phyloP scores from a whole-genome alignment of 1,140 invertebrate genomes.

The Psix sp. region DNA sequence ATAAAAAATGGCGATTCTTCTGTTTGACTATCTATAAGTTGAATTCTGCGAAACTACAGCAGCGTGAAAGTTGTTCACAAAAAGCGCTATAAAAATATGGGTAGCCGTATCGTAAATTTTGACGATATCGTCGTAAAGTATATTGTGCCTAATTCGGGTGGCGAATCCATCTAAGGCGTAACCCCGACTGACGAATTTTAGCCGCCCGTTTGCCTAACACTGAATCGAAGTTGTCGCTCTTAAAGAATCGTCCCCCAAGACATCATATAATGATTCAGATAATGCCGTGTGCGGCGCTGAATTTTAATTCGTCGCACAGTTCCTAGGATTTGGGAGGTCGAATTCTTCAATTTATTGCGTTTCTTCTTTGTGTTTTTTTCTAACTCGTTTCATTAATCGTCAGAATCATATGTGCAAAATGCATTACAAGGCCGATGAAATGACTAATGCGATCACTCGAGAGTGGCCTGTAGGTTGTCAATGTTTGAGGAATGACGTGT shows the following conservation, averaged over 20 bases:
- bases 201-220: background rate
- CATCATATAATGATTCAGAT: too few species aligned
- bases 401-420: constrained; percentile 9
- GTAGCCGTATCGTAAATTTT: constrained; percentile 23
- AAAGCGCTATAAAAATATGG: constrained; percentile 11
- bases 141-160: constrained; percentile 22
- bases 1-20: too few species aligned
- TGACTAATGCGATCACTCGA: constrained; percentile 20
- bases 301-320: background rate
- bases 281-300: too few species aligned
- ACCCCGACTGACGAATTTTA: constrained; percentile 22
- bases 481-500: constrained; percentile 10
- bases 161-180: constrained; percentile 7
- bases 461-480: too few species aligned
- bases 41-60: too few species aligned
- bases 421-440: constrained; percentile 2
- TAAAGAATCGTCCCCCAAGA: background rate
- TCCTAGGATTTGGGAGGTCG: constrained; percentile 29
- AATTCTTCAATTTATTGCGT: constrained; percentile 19
- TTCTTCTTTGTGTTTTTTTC: constrained; percentile 17
- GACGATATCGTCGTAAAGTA: constrained; percentile 16
- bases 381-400: constrained; percentile 36
- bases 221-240: too few species aligned
- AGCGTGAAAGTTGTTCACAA: constrained; percentile 1
- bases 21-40: too few species aligned